Evolutionary conservation across 2,113 vertebrate species (phyloP), one percentile per base, ranked within the genome.

Genomic region (Oxyura jamaicensis): DNA sequence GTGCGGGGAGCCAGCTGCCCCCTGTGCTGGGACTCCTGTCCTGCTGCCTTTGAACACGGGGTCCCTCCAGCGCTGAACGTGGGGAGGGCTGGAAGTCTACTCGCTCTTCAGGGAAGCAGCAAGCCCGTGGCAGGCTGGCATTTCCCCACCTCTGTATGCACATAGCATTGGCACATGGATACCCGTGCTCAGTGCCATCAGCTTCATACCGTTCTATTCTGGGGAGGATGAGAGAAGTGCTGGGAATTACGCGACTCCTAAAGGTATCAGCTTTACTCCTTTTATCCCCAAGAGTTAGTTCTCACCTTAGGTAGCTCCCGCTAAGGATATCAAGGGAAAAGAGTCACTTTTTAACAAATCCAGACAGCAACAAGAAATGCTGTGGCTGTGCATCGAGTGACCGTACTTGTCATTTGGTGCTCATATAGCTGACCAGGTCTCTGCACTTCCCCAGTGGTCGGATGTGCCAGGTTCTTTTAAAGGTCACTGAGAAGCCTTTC

Each of bases 171-270:
- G 83, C 71, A 50, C 2, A 0, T 46, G 66, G 76, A 66, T 86
- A 39, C 74, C 50, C 46, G 82, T 94, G 83, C 91, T 84, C 86
- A 93, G 31, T 91, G 59, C 77, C 33, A 4, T 78, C 73, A 75
- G 60, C 95, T 86, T 80, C n/a, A 3, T 97, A n/a, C 90, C 69
- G 3, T 90, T 93, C 95, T 95, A 79, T 89, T 96, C 89, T 91
- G 92, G 86, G 93, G 62, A 91, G 82, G 69, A 36, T 68, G 77
- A 91, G 69, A 86, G 90, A 83, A 75, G 53, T 56, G 41, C 75
- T 89, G 67, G 77, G 73, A 94, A 86, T 87, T 8, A 82, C 6
- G 10, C 71, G 58, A 69, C 48, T 90, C 68, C 56, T 50, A 63
- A 86, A 86, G 31, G 35, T 80, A 48, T 93, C 76, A 77, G 46